Percentiles rank a stretch among this genome's conserved stretches.
phyloP scores from a whole-genome alignment of 2,113 vertebrate species.

The Plotosus lineatus region DNA sequence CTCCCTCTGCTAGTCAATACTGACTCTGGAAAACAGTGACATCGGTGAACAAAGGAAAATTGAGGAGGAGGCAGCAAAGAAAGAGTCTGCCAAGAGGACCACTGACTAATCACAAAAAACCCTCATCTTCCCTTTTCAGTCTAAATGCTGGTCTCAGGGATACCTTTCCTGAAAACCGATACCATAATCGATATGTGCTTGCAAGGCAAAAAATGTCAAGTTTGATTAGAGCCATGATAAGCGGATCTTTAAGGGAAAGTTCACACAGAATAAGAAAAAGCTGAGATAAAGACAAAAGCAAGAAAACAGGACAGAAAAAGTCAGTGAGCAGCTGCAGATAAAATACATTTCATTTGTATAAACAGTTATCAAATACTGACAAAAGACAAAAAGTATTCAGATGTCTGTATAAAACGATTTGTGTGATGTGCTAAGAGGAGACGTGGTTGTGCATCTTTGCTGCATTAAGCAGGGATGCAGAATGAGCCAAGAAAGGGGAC shows the following conservation, averaged over 20 bases:
- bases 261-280: not conserved
- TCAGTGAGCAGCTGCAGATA: not conserved
- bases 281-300: not conserved
- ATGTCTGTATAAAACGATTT: not conserved
- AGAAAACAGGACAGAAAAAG: not conserved
- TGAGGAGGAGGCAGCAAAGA: not conserved
- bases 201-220: not conserved
- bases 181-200: conserved; percentile 25
- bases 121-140: not conserved
- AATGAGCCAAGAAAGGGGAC: not conserved
- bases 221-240: not conserved
- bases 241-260: not conserved
- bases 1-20: not conserved
- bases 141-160: conserved; percentile 16
- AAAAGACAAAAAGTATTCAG: not conserved
- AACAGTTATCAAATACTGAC: not conserved
- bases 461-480: not conserved
- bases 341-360: not conserved
- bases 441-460: too few relatives aligned
- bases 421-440: not conserved
- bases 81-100: conserved; percentile 1
- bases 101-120: conserved; percentile 15
- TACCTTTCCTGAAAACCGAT: conserved; percentile 3
- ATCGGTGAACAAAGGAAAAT: not conserved
- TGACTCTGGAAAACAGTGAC: not conserved